Conservation (phyloP, 2,888 invertebrate genomes). For the Lithophane semibrunnea region DNA sequence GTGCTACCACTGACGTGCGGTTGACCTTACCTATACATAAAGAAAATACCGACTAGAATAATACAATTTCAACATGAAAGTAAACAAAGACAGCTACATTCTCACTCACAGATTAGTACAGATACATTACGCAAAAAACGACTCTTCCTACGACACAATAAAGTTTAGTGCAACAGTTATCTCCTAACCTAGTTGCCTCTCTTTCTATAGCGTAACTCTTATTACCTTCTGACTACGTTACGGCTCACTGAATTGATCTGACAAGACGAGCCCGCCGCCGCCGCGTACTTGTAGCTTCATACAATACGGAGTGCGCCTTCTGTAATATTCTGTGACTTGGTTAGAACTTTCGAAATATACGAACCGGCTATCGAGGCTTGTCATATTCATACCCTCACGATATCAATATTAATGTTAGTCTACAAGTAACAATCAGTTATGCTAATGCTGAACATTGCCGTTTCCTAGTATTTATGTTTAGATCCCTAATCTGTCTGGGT, state of each 20-base stretch:
- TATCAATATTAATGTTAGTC: conserved; percentile 34
- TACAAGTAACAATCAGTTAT: conserved; percentile 60
- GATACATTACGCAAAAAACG: no score
- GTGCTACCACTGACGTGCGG: not conserved
- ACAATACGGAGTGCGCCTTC: no score
- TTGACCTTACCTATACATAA: not conserved
- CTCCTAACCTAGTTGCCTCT: no score
- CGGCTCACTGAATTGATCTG: no score
- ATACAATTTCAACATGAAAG: not conserved
- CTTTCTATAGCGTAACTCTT: no score
- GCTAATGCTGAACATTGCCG: conserved; percentile 47
- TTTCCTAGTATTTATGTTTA: conserved; percentile 48
- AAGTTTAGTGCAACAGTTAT: no score
- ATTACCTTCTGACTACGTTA: no score
- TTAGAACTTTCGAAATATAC: not conserved
- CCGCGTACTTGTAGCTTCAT: no score
- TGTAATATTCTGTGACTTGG: no score
- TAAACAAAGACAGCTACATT: not conserved
- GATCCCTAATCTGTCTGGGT: conserved; percentile 30
- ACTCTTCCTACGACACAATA: no score
- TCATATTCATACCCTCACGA: conserved; percentile 31
- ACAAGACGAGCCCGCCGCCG: no score
- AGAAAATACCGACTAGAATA: not conserved
- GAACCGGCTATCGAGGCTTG: not conserved
- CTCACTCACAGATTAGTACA: not conserved